Conservation (phyloP, 1,140 invertebrate genomes). For the Hyles vespertilio region DNA sequence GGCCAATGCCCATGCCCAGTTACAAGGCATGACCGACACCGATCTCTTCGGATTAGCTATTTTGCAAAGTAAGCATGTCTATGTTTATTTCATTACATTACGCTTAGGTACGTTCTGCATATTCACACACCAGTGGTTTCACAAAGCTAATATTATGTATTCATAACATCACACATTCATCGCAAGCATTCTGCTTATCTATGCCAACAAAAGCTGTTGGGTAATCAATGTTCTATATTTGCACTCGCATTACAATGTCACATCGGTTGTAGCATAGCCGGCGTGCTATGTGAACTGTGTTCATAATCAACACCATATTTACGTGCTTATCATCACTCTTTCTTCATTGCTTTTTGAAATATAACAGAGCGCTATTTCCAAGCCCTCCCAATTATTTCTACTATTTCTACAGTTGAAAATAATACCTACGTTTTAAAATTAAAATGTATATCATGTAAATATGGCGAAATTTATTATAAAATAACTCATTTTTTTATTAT, state of each 20-base stretch:
- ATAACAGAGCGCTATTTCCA: no score
- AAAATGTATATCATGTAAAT: not conserved
- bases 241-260: conserved; percentile 17
- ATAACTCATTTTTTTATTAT: conserved; percentile 39
- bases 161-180: conserved; percentile 24
- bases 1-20: conserved; percentile 77
- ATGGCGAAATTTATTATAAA: not conserved
- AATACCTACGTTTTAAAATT: no score
- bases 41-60: conserved; percentile 83
- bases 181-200: conserved; percentile 24
- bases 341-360: no score
- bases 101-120: not conserved
- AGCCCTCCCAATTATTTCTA: no score
- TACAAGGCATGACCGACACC: conserved; percentile 79
- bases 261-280: conserved; percentile 1
- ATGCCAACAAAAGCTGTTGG: conserved; percentile 28
- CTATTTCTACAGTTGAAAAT: no score
- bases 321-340: no score
- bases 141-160: conserved; percentile 23
- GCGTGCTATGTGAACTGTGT: not conserved
- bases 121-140: conserved; percentile 12
- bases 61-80: conserved; percentile 76
- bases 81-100: not conserved
- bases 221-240: conserved; percentile 29
- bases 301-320: not conserved